Conservation (phyloP, 2,888 invertebrate genomes). For the Xanthorhoe designata region DNA sequence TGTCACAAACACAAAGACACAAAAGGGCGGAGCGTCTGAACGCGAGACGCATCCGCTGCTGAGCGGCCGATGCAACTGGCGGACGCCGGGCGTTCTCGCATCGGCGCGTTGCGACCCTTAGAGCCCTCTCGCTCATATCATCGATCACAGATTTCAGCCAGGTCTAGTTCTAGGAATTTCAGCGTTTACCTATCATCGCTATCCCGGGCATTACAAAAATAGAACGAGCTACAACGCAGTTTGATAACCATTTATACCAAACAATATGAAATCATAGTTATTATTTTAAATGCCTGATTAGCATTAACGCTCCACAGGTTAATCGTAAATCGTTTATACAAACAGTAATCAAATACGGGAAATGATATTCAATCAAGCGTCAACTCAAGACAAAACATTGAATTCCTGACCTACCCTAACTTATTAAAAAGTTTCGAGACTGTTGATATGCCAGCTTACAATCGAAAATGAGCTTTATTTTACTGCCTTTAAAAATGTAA, state of each 20-base stretch:
- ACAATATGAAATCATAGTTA: neutral
- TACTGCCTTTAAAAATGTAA: neutral
- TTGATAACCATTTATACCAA: neutral
- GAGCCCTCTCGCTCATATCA: constrained; percentile 20
- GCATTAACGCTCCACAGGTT: neutral
- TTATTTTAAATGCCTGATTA: neutral
- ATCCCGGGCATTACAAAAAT: neutral
- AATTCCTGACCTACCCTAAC: neutral
- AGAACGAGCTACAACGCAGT: neutral
- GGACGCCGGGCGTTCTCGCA: constrained; percentile 12
- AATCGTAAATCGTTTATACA: neutral
- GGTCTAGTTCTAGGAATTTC: constrained; percentile 3
- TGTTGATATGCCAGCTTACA: neutral
- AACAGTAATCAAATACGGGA: neutral
- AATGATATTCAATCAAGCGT: neutral
- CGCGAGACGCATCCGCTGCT: constrained; percentile 12
- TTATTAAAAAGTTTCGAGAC: neutral
- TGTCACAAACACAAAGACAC: neutral
- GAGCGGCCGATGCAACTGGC: constrained; percentile 19
- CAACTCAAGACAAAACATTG: neutral
- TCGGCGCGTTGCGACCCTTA: constrained; percentile 15
- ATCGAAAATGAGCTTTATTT: neutral
- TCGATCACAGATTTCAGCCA: constrained; percentile 14
- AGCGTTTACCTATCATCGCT: neutral
- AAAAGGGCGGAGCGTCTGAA: neutral